Conservation (phyloP, 2,113 vertebrate genomes). For the Colius striatus region DNA sequence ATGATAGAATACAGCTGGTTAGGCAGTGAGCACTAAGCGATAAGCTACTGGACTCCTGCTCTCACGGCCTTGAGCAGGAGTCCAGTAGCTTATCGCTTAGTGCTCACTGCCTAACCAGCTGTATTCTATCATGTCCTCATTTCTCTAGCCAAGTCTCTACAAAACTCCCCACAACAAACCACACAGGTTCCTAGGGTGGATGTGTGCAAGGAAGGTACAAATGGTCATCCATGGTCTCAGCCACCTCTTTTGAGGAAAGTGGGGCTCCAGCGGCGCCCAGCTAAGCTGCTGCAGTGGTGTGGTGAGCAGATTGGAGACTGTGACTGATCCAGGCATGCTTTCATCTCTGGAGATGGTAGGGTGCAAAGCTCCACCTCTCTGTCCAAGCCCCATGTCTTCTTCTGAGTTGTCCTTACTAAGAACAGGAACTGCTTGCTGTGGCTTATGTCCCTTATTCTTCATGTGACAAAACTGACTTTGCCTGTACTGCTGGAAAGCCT, state of each 20-base stretch:
- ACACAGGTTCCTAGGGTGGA: not conserved
- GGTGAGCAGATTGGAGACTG: not conserved
- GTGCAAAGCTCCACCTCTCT: not conserved
- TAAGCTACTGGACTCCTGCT: too few species aligned
- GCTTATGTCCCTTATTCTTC: not conserved
- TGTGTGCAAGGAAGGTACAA: not conserved
- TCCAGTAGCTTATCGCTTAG: too few species aligned
- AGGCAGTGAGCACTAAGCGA: too few species aligned
- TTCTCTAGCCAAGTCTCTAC: too few species aligned
- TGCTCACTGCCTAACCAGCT: too few species aligned
- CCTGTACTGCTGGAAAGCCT: not conserved
- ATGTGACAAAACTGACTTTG: not conserved
- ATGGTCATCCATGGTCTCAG: not conserved
- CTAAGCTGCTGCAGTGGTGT: not conserved
- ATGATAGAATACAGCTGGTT: too few species aligned
- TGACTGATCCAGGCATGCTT: fast-evolving
- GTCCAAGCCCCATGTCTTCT: not conserved
- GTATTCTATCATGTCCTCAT: too few species aligned
- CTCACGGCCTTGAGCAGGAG: too few species aligned
- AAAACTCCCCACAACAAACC: too few species aligned
- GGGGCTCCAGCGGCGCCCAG: not conserved
- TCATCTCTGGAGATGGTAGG: not conserved
- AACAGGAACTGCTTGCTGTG: not conserved
- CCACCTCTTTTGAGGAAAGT: not conserved
- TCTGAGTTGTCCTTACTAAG: not conserved